Evolutionary conservation across 2,888 invertebrate genomes (phyloP).

Genomic region (Mesorhabditis belari): DNA sequence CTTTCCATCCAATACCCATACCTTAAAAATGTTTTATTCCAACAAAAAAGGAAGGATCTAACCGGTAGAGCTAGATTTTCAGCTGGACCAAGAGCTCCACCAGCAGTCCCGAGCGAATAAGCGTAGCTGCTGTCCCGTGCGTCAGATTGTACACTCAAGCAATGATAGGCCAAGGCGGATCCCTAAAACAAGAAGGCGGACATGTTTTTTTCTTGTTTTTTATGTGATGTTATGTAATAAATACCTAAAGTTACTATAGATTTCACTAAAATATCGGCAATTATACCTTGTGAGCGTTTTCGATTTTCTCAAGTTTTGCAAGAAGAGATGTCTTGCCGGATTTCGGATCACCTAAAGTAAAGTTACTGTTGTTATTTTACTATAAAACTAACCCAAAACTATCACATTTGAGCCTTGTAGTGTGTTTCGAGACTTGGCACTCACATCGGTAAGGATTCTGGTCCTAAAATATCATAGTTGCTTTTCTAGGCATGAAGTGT

Average conservation of each 20-base stretch:
- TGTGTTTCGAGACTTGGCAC: slow-evolving; percentile 31
- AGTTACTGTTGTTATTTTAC: neutral
- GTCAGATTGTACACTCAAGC: slow-evolving; percentile 43
- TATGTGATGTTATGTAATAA: too few relatives aligned
- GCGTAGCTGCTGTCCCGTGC: slow-evolving; percentile 44
- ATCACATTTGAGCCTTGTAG: slow-evolving; percentile 39
- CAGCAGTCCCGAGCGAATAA: slow-evolving; percentile 46
- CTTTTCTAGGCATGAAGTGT: too few relatives aligned
- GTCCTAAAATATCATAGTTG: slow-evolving; percentile 31
- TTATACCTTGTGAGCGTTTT: slow-evolving; percentile 11
- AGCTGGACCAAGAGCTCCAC: slow-evolving; percentile 37
- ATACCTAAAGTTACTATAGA: too few relatives aligned
- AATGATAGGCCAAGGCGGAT: slow-evolving; percentile 48
- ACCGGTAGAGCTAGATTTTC: slow-evolving; percentile 31
- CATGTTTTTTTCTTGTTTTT: too few relatives aligned
- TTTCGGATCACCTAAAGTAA: slow-evolving; percentile 30
- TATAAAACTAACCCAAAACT: slow-evolving; percentile 22
- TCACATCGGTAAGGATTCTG: slow-evolving; percentile 36
- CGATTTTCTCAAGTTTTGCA: slow-evolving; percentile 30
- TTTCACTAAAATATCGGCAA: slow-evolving; percentile 2
- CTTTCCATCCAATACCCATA: slow-evolving; percentile 45
- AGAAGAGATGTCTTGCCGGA: slow-evolving; percentile 46
- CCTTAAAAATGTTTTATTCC: slow-evolving; percentile 1
- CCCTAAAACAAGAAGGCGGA: slow-evolving; percentile 3
- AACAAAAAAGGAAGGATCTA: neutral